A percentile compares a stretch with the other conserved stretches of the same genome.
phyloP scores from a whole-genome alignment of 1,140 invertebrate species.

The Octopus sinensis region DNA sequence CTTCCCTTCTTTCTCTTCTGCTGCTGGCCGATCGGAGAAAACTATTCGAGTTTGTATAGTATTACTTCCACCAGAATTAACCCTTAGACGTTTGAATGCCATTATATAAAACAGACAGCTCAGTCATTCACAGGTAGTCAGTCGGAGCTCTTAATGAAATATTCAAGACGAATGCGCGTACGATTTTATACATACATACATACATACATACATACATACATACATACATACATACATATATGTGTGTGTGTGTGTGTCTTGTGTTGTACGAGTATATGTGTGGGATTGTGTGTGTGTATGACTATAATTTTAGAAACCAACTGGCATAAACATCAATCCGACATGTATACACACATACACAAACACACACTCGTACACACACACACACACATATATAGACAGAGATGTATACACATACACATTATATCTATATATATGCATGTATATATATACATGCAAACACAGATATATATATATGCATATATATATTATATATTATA shows the following conservation, averaged over 20 bases:
- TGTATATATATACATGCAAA: no score
- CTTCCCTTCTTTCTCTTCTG: neutral
- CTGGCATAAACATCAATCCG: no score
- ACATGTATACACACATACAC: no score
- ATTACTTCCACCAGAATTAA: slow-evolving; percentile 8
- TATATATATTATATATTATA: no score
- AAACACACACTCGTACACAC: no score
- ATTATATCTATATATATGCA: no score
- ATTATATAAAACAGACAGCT: neutral
- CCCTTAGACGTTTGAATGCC: neutral
- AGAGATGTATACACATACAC: no score
- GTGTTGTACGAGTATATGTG: no score
- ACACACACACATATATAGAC: no score
- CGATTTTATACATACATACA: neutral
- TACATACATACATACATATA: neutral
- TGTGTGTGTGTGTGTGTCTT: neutral
- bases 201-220: neutral
- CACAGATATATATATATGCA: no score
- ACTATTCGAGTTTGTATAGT: neutral
- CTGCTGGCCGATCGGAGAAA: neutral
- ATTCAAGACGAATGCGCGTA: neutral
- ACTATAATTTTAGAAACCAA: no score
- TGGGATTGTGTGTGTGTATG: no score
- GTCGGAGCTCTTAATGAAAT: neutral
- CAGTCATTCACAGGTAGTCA: neutral